A percentile compares a stretch with the other conserved stretches of the same genome.
phyloP scores from a whole-genome alignment of 2,797 vertebrate genomes.

The Xenopus petersii region DNA sequence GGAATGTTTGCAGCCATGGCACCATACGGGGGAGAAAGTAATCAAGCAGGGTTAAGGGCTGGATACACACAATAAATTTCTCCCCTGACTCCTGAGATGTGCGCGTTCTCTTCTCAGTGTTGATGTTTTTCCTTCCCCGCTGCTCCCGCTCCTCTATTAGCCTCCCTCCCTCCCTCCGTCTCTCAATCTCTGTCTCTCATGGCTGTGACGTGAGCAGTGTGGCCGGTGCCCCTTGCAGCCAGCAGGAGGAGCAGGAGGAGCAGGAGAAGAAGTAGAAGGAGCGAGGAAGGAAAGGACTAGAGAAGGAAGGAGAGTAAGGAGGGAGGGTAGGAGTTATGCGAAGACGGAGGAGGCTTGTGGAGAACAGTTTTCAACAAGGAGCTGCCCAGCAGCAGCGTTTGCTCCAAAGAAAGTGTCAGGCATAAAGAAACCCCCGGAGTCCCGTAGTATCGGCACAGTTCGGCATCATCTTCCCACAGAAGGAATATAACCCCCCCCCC shows the following conservation, averaged over 20 bases:
- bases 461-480: neutral
- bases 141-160: slow-evolving; percentile 4
- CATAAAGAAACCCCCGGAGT: neutral
- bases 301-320: slow-evolving; percentile 5
- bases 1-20: too few relatives aligned
- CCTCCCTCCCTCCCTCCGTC: neutral
- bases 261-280: slow-evolving; percentile 28
- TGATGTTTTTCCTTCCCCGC: slow-evolving; percentile 14
- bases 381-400: slow-evolving; percentile 18
- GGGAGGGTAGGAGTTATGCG: slow-evolving; percentile 51
- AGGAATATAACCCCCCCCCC: neutral
- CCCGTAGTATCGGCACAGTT: neutral
- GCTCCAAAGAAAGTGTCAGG: neutral
- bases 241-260: slow-evolving; percentile 52
- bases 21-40: too few relatives aligned
- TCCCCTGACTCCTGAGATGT: slow-evolving; percentile 11
- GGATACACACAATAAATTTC: neutral
- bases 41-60: too few relatives aligned
- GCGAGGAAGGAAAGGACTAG: slow-evolving; percentile 8
- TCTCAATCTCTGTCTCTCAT: neutral
- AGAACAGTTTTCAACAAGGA: slow-evolving; percentile 30
- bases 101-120: neutral
- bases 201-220: slow-evolving; percentile 26
- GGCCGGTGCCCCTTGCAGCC: slow-evolving; percentile 39
- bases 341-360: slow-evolving; percentile 41